Base-by-base conservation (phyloP, 2,113 vertebrate species). In the Indri indri region DNA sequence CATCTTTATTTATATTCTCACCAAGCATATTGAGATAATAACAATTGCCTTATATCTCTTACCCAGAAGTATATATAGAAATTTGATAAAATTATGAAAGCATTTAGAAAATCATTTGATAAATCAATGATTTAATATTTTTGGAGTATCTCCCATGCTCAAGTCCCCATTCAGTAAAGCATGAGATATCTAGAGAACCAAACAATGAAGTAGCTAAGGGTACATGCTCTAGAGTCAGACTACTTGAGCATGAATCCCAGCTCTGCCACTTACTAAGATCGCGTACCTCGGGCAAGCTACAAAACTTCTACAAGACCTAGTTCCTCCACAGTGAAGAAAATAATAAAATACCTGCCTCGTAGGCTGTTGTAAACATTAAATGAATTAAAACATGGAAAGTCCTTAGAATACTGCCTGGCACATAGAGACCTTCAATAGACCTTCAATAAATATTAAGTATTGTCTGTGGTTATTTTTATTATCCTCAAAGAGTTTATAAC, bases 401-500 rank as follows among this genome's bases (percentile, higher is more conserved):
- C 2, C 68, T 76, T 82, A 92, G 50, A 95, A 95, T 65, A 79
- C 59, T 87, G 4, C 6, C 59, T 65, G 32, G 42, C 17, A 57
- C 61, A 47, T 3, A 74, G 20, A 91, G 14, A 8, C 10, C 42
- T 59, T 77, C 57, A 5, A 54, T 18, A 54, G 52, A 54, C 52
- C 52, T 54, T 54, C 52, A 45, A 34, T 50, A 90, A 71, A 74
- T 61, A 88, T 50, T 57, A 88, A 47, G 27, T 52, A 76, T 68
- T n/a, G 32, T 81, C 34, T 65, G 20, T 73, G 12, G 12, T 92
- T 76, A 57, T 34, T 84, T 81, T 91, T 82, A 47, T 66, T 42
- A 52, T 45, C 65, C 20, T 73, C 77, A 83, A 54, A 91, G 68
- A 95, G 34, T 83, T 93, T 74, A 65, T 59, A 57, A 93, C 66